phyloP scores from a whole-genome alignment of 1,140 invertebrate species.

The Phymastichus coffea region DNA sequence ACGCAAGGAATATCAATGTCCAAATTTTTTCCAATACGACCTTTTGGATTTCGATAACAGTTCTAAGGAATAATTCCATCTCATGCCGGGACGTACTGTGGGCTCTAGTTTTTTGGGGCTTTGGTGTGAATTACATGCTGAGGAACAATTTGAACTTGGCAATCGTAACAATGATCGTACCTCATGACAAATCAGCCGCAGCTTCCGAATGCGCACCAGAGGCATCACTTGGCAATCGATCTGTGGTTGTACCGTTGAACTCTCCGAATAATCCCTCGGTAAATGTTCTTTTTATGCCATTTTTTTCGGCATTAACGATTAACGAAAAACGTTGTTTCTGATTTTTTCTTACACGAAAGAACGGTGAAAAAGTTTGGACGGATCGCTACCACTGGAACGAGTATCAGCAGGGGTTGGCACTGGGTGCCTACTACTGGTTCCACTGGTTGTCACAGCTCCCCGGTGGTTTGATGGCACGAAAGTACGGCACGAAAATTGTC shows the following conservation, averaged over 20 bases:
- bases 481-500: constrained; percentile 70
- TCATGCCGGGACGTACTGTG: constrained; percentile 60
- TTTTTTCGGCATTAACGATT: not conserved
- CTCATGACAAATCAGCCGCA: constrained; percentile 33
- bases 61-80: constrained; percentile 39
- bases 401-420: constrained; percentile 65
- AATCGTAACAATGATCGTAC: constrained; percentile 79
- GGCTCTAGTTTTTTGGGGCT: constrained; percentile 71
- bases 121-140: constrained; percentile 78
- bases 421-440: constrained; percentile 75
- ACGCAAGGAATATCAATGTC: too few relatives aligned
- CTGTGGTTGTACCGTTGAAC: too few relatives aligned
- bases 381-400: constrained; percentile 68
- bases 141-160: constrained; percentile 83
- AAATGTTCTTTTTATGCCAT: too few relatives aligned
- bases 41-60: not conserved
- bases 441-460: constrained; percentile 75
- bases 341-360: not conserved
- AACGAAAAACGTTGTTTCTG: not conserved
- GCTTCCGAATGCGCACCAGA: constrained; percentile 34
- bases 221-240: not conserved
- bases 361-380: constrained; percentile 27
- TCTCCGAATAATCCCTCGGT: not conserved
- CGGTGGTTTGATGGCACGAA: constrained; percentile 69
- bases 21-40: too few relatives aligned